A percentile compares a stretch with the other conserved stretches of the same genome.
Evolutionary conservation across 2,797 vertebrate species (phyloP).

Genomic region (Loriculus beryllinus): DNA sequence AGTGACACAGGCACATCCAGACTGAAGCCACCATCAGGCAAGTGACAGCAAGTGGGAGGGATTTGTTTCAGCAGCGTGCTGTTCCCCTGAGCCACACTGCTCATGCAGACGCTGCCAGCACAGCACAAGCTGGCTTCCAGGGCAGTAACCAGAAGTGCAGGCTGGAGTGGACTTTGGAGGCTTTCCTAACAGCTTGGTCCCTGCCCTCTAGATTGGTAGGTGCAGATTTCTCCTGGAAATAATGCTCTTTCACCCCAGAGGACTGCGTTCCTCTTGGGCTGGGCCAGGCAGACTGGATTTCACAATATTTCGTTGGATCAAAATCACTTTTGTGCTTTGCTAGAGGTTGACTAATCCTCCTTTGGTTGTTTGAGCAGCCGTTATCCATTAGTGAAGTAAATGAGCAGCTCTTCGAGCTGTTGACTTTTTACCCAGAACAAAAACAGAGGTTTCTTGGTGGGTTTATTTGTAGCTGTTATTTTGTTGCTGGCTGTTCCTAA

Average conservation of each 20-base stretch:
- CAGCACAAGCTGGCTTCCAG: not conserved
- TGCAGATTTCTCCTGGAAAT: not conserved
- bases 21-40: not conserved
- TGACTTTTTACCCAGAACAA: conserved; percentile 15
- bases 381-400: conserved; percentile 20
- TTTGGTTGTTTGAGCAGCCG: not conserved
- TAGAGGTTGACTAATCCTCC: conserved; percentile 2
- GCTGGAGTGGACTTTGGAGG: not conserved
- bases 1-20: not conserved
- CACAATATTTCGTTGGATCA: conserved; percentile 16
- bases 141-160: not conserved
- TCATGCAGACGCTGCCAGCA: not conserved
- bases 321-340: not conserved
- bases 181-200: not conserved
- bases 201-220: not conserved
- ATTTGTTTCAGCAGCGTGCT: not conserved
- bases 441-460: not conserved
- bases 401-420: not conserved
- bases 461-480: not conserved
- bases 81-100: not conserved
- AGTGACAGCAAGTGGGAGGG: not conserved
- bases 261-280: not conserved
- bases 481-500: not conserved
- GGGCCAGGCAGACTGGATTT: conserved; percentile 25
- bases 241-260: not conserved